Conservation (phyloP, 2,888 invertebrate species). For the Mantis religiosa region DNA sequence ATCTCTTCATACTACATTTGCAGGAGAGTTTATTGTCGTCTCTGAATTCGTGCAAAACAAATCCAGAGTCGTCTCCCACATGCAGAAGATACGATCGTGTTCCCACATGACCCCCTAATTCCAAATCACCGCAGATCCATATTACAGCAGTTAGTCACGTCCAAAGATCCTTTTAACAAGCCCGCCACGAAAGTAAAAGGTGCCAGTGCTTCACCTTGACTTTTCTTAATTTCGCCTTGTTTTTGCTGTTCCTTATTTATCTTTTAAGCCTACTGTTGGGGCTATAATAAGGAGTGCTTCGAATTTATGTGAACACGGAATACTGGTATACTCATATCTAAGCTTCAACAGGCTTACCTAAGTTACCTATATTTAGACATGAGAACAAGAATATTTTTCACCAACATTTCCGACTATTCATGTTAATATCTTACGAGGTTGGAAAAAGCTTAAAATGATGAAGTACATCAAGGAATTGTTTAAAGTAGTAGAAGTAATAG, state of each 20-base stretch:
- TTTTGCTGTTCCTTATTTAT: background rate
- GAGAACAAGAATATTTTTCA: too few species aligned
- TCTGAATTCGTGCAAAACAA: background rate
- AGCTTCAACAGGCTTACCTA: too few species aligned
- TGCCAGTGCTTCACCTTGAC: background rate
- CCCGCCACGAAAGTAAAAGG: background rate
- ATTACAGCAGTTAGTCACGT: background rate
- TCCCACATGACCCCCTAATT: background rate
- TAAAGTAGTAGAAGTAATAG: too few species aligned
- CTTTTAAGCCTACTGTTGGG: background rate
- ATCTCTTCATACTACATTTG: background rate
- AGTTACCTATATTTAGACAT: too few species aligned
- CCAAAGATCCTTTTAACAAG: background rate
- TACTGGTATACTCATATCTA: too few species aligned
- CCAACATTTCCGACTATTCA: too few species aligned
- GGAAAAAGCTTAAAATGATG: too few species aligned
- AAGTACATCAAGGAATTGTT: too few species aligned
- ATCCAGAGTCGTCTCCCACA: background rate
- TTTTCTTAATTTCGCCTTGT: background rate
- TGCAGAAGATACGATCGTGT: background rate
- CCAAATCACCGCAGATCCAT: background rate
- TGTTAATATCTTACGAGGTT: too few species aligned
- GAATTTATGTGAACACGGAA: too few species aligned
- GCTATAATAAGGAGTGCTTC: background rate
- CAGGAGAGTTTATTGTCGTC: background rate